Conservation (phyloP, 2,888 invertebrate species). For the Tetanocera ferruginea region DNA sequence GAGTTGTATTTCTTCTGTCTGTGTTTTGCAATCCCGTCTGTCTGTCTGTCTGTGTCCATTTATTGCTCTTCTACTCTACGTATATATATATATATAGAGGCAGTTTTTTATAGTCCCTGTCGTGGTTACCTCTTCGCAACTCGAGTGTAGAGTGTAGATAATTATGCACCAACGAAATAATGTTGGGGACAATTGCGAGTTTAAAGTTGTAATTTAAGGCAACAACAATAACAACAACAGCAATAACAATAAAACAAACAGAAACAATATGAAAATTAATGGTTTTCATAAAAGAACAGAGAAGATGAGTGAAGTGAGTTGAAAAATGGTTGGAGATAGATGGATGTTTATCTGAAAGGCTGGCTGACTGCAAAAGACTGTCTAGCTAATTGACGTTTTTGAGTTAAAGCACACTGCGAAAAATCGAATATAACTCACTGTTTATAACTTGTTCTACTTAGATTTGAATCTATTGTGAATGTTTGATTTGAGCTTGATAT, state of each 20-base stretch:
- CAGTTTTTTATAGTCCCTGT: neutral
- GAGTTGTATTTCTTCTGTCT: neutral
- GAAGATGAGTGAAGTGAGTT: neutral
- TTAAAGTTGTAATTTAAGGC: constrained; percentile 6
- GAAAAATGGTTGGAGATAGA: neutral
- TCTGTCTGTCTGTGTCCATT: neutral
- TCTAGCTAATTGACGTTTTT: neutral
- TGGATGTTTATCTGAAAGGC: neutral
- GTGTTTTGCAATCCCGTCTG: neutral
- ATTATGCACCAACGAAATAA: constrained; percentile 13
- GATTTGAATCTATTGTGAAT: neutral
- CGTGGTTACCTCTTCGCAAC: neutral
- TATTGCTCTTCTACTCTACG: neutral
- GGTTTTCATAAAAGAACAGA: neutral
- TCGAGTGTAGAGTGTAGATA: neutral
- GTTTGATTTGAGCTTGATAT: too few relatives aligned
- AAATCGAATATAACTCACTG: too few relatives aligned
- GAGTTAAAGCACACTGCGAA: neutral
- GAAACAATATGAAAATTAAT: neutral
- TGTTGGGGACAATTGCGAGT: constrained; percentile 1
- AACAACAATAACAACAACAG: neutral
- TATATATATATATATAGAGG: neutral
- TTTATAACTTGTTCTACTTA: neutral
- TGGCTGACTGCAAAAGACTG: neutral
- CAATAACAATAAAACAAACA: neutral